Conservation (phyloP, 2,888 invertebrate genomes). For the Lithophane socia region DNA sequence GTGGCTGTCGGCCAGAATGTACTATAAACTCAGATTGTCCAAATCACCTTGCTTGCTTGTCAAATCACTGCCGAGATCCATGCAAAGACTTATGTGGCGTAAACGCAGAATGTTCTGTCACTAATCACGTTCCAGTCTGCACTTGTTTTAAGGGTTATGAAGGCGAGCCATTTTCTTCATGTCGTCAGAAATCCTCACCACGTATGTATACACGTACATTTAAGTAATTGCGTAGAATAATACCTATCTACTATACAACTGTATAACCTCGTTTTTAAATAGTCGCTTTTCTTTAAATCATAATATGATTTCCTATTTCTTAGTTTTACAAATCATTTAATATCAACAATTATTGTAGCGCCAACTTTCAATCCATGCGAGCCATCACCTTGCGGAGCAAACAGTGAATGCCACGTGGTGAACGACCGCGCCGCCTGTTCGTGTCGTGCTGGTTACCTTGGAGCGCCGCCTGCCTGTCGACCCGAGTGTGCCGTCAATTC, state of each 20-base stretch:
- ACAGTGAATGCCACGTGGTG: slow-evolving; percentile 93
- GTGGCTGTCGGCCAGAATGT: slow-evolving; percentile 96
- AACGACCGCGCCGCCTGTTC: slow-evolving; percentile 94
- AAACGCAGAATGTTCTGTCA: slow-evolving; percentile 95
- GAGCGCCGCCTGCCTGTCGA: slow-evolving; percentile 93
- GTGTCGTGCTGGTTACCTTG: slow-evolving; percentile 92
- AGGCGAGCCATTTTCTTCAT: slow-evolving; percentile 96
- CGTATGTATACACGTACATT: slow-evolving; percentile 85
- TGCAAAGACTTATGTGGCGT: slow-evolving; percentile 96
- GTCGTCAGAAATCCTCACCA: slow-evolving; percentile 90
- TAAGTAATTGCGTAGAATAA: not conserved
- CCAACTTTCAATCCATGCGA: slow-evolving; percentile 91
- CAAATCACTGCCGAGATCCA: slow-evolving; percentile 96
- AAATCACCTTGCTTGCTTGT: slow-evolving; percentile 94
- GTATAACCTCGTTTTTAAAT: not conserved
- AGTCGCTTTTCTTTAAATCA: not conserved
- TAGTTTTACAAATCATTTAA: not conserved
- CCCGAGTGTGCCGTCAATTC: slow-evolving; percentile 95
- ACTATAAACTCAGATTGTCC: slow-evolving; percentile 95
- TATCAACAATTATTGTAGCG: slow-evolving; percentile 54
- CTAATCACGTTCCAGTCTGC: slow-evolving; percentile 96
- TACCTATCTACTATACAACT: not conserved
- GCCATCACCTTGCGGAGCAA: slow-evolving; percentile 94
- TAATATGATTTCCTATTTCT: not conserved
- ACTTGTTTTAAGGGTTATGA: slow-evolving; percentile 94